Evolutionary conservation across 2,888 invertebrate species (phyloP).

Genomic region (Volucella inanis): DNA sequence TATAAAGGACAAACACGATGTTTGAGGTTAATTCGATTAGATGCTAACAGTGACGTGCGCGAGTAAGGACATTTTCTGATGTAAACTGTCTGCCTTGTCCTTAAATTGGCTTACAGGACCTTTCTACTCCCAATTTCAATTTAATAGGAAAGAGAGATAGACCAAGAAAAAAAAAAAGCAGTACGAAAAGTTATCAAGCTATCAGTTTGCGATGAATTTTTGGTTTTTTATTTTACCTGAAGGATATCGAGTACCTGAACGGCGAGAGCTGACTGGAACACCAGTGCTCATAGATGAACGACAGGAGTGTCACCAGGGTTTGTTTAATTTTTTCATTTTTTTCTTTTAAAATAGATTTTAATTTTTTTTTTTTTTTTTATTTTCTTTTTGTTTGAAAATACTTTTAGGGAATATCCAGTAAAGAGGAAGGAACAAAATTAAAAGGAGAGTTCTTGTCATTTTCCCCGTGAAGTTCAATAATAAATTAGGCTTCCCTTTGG

Average conservation of each 20-base stretch:
- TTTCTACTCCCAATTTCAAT: no score
- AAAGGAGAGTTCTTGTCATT: conserved; percentile 24
- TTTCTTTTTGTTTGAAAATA: conserved; percentile 27
- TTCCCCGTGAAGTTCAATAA: conserved; percentile 54
- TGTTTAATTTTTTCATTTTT: background rate
- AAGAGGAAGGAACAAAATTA: conserved; percentile 8
- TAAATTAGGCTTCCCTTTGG: conserved; percentile 47
- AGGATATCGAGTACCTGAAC: conserved; percentile 10
- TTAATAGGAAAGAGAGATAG: background rate
- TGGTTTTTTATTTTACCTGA: background rate
- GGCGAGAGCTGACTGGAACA: background rate
- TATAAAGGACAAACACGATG: conserved; percentile 46
- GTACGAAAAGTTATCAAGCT: conserved; percentile 56
- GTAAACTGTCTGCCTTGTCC: background rate
- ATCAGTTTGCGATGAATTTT: conserved; percentile 62
- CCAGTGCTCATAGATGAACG: conserved; percentile 11
- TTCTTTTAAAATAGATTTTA: conserved; percentile 4
- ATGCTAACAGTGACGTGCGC: conserved; percentile 47
- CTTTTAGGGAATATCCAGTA: conserved; percentile 24
- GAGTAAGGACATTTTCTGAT: background rate
- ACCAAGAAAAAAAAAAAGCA: background rate
- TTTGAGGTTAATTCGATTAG: conserved; percentile 72
- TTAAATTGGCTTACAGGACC: no score
- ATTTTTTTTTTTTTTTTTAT: conserved; percentile 23
- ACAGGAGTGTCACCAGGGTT: conserved; percentile 32